Percentiles rank a stretch among this genome's conserved stretches.
These are phyloP conservation scores for Sterrhoptilus dennistouni DNA, from an alignment of 2,113 vertebrate genomes.

Conservation along the genomic window DNA sequence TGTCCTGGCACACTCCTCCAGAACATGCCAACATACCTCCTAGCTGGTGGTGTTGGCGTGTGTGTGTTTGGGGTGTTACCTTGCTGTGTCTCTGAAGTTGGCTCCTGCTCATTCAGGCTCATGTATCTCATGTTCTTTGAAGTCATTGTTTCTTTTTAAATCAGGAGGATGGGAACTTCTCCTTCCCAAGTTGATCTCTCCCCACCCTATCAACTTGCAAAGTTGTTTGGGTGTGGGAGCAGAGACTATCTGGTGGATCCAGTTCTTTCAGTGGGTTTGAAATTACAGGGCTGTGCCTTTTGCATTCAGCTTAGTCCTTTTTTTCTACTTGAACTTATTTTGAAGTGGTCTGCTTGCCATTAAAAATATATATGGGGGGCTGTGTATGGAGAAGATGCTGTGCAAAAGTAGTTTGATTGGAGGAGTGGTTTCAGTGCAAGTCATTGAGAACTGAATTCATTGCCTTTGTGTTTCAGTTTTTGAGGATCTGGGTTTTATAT, in stretches of 20 bases:
- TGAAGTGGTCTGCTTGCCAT: not conserved
- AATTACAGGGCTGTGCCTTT: slow-evolving; percentile 20
- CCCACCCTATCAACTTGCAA: slow-evolving; percentile 14
- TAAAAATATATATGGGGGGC: not conserved
- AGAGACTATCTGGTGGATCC: slow-evolving; percentile 42
- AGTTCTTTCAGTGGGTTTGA: slow-evolving; percentile 52
- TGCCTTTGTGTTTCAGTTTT: not conserved
- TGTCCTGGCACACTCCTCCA: slow-evolving; percentile 14
- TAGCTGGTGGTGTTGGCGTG: not conserved
- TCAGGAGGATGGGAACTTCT: slow-evolving; percentile 43
- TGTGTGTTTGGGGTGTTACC: slow-evolving; percentile 41
- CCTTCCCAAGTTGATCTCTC: slow-evolving; percentile 33
- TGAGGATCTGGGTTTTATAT: not conserved
- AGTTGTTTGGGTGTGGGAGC: slow-evolving; percentile 53
- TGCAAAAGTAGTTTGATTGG: not conserved
- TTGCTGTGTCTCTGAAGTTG: not conserved
- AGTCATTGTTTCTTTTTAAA: slow-evolving; percentile 39
- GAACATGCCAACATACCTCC: not conserved
- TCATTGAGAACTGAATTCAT: not conserved
- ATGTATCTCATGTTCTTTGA: slow-evolving; percentile 44
- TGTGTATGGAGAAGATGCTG: not conserved
- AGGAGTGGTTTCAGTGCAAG: not conserved
- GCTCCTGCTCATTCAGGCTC: not conserved
- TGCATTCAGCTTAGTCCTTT: not conserved
- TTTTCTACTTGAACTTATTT: not conserved